Evolutionary conservation across 2,888 invertebrate species (phyloP).

Genomic region (Cantharis flavilabris): DNA sequence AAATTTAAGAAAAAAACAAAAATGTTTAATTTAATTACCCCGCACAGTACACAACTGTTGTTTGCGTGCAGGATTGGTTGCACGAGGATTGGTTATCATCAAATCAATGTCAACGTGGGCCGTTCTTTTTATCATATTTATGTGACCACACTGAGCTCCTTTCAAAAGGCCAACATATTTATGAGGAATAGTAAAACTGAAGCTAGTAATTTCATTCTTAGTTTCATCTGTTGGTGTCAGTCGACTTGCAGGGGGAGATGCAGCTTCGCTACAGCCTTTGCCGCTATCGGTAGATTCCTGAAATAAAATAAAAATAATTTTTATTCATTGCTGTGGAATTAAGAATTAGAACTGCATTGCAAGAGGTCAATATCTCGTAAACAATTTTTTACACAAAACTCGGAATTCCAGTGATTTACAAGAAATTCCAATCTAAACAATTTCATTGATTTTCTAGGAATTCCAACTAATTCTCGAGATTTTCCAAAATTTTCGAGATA

Average conservation of each 20-base stretch:
- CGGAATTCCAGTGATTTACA: too few relatives aligned
- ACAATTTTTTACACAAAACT: too few relatives aligned
- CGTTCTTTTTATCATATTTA: not conserved
- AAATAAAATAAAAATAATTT: conserved; percentile 33
- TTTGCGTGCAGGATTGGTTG: not conserved
- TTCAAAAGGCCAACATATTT: conserved; percentile 79
- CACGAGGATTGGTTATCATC: not conserved
- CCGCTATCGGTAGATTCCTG: conserved; percentile 82
- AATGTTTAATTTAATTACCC: conserved; percentile 58
- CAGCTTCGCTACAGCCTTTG: conserved; percentile 75
- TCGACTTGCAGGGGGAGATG: conserved; percentile 65
- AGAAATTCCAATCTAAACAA: too few relatives aligned
- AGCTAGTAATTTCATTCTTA: conserved; percentile 53
- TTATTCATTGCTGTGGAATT: too few relatives aligned
- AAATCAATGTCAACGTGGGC: not conserved
- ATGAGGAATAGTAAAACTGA: conserved; percentile 78
- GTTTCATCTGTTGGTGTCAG: conserved; percentile 58
- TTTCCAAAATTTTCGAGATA: too few relatives aligned
- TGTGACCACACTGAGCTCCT: conserved; percentile 58
- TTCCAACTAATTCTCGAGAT: too few relatives aligned
- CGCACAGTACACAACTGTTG: conserved; percentile 80
- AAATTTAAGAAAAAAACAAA: not conserved
- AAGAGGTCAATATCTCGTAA: too few relatives aligned
- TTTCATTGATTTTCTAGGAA: too few relatives aligned
- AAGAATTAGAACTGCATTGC: too few relatives aligned